Base-by-base conservation (phyloP, 1,140 invertebrate species). In the Leptoteleia sp. region DNA sequence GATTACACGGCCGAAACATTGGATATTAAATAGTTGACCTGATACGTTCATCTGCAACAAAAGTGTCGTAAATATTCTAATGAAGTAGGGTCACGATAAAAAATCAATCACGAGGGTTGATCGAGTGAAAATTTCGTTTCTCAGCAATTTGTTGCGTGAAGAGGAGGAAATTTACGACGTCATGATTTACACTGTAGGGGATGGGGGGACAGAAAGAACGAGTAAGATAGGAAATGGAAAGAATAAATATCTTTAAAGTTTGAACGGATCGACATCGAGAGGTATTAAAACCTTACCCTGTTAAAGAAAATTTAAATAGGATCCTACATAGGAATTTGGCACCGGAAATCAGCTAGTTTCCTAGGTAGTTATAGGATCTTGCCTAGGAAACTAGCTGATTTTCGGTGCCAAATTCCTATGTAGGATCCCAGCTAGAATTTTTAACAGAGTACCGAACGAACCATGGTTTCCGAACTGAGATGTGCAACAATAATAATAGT, bases 61-160 rank as follows among this genome's bases (percentile, higher is more conserved):
- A 5, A 48, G 38, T 19, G 11, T 12, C n/a, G 27, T 37, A 33
- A 37, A 59, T 31, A 45, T 43, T 45, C 15, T 17, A 43, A 48
- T 38, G 15, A 54, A 54, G 13, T 12, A 3, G 6, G 45, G 38
- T 29, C 19, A 22, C 8, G 38, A 47, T 67, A 22, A 47, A 48
- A 67, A 55, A 37, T 9, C 50, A 67, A 67, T 67, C 7, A 29
- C 6, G 1, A 7, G 4, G 27, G 27, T 29, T 29, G 27, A 29
- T 29, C 27, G 27, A 29, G 27, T 29, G 27, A 29, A 29, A 29
- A 29, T 29, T 29, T 29, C 27, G 27, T 29, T 29, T 29, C 27
- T 7, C 27, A 29, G 27, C 6, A 29, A 29, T 29, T 29, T 29
- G 27, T 29, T 29, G 27, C 4, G 27, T 8, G 27, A 29, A 29